phyloP scores from a whole-genome alignment of 2,888 invertebrate genomes.

The Dione vanillae region DNA sequence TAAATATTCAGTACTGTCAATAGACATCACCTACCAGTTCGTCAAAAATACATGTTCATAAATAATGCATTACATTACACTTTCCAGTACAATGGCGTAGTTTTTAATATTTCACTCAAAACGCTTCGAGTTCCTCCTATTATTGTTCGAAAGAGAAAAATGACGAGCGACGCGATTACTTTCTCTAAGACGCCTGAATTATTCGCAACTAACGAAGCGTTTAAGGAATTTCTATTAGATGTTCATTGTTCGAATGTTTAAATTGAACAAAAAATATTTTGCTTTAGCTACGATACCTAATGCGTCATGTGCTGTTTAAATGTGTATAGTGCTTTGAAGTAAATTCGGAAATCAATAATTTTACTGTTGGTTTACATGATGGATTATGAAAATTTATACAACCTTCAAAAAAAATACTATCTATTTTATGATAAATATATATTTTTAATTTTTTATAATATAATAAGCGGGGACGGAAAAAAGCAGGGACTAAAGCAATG shows the following conservation, averaged over 20 bases:
- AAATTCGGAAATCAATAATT: too few species aligned
- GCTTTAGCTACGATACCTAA: too few species aligned
- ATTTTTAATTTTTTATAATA: too few species aligned
- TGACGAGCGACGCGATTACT: not conserved
- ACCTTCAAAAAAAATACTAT: too few species aligned
- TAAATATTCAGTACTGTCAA: not conserved
- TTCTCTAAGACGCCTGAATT: not conserved
- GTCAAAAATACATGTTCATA: not conserved
- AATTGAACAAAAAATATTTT: not conserved
- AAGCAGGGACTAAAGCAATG: too few species aligned
- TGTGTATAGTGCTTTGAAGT: too few species aligned
- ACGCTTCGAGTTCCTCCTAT: constrained; percentile 5
- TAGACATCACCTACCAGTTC: not conserved
- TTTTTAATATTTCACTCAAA: not conserved
- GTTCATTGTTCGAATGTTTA: constrained; percentile 4
- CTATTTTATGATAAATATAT: too few species aligned
- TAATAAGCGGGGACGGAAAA: too few species aligned
- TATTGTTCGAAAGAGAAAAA: constrained; percentile 11
- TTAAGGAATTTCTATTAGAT: constrained; percentile 5
- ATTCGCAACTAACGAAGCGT: not conserved
- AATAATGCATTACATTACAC: not conserved
- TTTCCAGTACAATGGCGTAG: not conserved
- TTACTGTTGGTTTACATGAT: too few species aligned
- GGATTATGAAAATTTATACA: too few species aligned
- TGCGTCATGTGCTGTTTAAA: too few species aligned